Evolutionary conservation across 1,140 invertebrate species (phyloP).

Genomic region (Saccostrea glomerata): DNA sequence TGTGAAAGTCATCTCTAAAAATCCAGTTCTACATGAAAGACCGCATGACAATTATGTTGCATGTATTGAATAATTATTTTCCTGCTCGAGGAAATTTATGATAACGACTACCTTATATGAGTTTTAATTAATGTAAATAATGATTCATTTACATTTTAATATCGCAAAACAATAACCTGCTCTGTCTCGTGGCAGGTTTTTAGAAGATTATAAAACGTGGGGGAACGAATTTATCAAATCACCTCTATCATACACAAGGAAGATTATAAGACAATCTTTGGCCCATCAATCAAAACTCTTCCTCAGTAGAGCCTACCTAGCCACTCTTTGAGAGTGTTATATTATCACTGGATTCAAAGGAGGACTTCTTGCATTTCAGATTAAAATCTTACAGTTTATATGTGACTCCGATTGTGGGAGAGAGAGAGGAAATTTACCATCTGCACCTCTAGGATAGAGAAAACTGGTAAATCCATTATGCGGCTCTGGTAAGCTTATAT

Average conservation of each 20-base stretch:
- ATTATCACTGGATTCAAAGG: background rate
- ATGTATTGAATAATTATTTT: constrained; percentile 39
- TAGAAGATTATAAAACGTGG: background rate
- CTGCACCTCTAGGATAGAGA: background rate
- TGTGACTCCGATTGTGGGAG: background rate
- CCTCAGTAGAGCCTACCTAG: background rate
- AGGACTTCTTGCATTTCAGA: constrained; percentile 22
- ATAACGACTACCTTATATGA: constrained; percentile 16
- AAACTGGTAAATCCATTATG: background rate
- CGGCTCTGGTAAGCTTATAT: background rate
- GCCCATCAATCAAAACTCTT: background rate
- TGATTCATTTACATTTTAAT: constrained; percentile 35
- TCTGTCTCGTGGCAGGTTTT: background rate
- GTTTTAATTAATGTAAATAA: constrained; percentile 37
- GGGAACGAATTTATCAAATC: background rate
- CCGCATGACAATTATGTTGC: background rate
- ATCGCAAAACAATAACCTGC: constrained; percentile 2
- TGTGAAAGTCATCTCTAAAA: background rate
- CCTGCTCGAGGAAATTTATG: constrained; percentile 24
- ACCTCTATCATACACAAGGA: background rate
- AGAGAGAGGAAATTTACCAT: background rate
- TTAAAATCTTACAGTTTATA: constrained; percentile 26
- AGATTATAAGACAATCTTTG: background rate
- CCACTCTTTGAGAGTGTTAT: background rate
- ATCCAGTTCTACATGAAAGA: constrained; percentile 11